Base-by-base conservation (phyloP, 2,888 invertebrate species). In the Hedya salicella region DNA sequence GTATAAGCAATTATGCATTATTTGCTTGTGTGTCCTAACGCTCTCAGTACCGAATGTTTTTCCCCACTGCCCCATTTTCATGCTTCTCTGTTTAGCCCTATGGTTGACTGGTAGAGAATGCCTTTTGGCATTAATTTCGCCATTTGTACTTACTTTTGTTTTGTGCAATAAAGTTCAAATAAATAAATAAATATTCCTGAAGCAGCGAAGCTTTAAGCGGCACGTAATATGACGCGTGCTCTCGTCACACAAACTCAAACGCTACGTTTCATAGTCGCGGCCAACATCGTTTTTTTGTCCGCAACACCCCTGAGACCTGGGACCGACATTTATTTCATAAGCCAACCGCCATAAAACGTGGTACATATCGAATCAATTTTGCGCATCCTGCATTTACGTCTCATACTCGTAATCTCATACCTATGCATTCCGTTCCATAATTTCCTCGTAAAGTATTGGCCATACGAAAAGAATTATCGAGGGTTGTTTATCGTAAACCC, bases 401-500 rank as follows among this genome's bases (percentile, higher is more conserved):
- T 11, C 16, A 11, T 11, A 11, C 36, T 8, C 19, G 11, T 57
- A 52, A 13, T 36, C 54, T 13, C 14, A 6, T 14, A n/a, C n/a
- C 44, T 44, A 39, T 54, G 19, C 21, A 39, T 40, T 25, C 32
- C 3, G 19, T 32, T 42, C 32, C 49, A 14, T 32, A 50, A 49
- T 32, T 21, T 57, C n/a, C 57, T 25, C 39, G 16, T 48, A 60
- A 48, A 59, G 36, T 60, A 60, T 48, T 46, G 44, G 40, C 16
- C 25, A 59, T 59, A 44, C 53, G 48, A 40, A 59, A 54, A 48
- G 53, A 66, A 60, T 60, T 54, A 60, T 66, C 60, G 53, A 46
- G 40, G 46, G 60, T 53, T 60, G 53, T 66, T 66, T 66, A 66
- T 54, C 48, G 60, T 60, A 66, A 60, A 53, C 60, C 44, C 30